phyloP scores from a whole-genome alignment of 1,140 invertebrate genomes.

The Drosophila eugracilis region DNA sequence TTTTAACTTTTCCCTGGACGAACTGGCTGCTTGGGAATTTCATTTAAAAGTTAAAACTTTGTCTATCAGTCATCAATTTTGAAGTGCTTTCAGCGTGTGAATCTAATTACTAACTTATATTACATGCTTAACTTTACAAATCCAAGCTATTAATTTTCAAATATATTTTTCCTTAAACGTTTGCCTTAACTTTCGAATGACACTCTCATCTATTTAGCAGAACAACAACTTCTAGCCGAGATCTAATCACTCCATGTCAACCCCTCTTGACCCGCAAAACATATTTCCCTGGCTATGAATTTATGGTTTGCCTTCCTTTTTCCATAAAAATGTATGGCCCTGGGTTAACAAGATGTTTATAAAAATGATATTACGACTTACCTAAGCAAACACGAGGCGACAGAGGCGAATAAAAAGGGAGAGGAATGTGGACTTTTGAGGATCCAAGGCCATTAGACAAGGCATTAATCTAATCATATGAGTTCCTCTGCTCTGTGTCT shows the following conservation, averaged over 20 bases:
- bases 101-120: background rate
- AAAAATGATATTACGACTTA: slow-evolving; percentile 61
- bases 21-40: background rate
- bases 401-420: slow-evolving; percentile 22
- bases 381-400: slow-evolving; percentile 27
- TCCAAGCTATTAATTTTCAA: no score
- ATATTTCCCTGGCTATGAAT: slow-evolving; percentile 23
- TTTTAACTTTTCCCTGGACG: background rate
- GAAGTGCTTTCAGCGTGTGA: background rate
- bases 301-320: slow-evolving; percentile 21
- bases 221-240: slow-evolving; percentile 1
- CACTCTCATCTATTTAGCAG: no score
- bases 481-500: slow-evolving; percentile 47
- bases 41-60: slow-evolving; percentile 4
- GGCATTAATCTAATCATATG: slow-evolving; percentile 81
- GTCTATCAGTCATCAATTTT: background rate
- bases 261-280: slow-evolving; percentile 46
- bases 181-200: slow-evolving; percentile 9
- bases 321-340: background rate
- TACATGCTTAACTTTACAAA: no score
- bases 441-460: slow-evolving; percentile 65
- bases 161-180: no score
- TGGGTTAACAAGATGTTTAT: slow-evolving; percentile 53
- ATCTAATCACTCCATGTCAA: slow-evolving; percentile 31
- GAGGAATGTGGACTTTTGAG: background rate